Conservation (phyloP, 2,888 invertebrate genomes). For the Pilophorus perplexus region DNA sequence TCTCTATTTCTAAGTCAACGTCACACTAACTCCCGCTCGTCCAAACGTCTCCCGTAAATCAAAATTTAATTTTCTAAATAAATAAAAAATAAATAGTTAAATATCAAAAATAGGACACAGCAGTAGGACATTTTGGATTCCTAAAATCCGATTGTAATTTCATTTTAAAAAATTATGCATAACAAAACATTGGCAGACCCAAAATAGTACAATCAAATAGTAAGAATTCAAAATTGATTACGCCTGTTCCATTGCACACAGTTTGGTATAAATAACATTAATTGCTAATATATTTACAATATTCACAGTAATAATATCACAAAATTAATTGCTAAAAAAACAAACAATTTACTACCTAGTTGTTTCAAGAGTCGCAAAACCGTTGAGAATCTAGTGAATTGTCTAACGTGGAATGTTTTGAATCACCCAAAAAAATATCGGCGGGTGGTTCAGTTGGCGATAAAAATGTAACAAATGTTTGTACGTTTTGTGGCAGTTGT, state of each 20-base stretch:
- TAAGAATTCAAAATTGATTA: constrained; percentile 27
- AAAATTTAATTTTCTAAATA: no score
- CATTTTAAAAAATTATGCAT: neutral
- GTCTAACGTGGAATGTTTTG: no score
- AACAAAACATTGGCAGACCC: neutral
- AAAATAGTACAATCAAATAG: constrained; percentile 13
- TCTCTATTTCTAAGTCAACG: constrained; percentile 15
- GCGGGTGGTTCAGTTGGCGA: neutral
- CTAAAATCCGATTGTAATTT: constrained; percentile 27
- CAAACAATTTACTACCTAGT: neutral
- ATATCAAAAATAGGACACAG: no score
- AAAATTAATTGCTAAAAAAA: constrained; percentile 18
- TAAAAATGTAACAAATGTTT: neutral
- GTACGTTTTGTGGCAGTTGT: no score
- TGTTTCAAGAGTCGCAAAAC: constrained; percentile 8
- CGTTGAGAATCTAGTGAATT: no score
- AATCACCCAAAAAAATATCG: no score
- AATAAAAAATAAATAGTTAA: no score
- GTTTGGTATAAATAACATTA: constrained; percentile 38
- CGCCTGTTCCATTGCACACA: constrained; percentile 7
- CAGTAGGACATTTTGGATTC: constrained; percentile 25
- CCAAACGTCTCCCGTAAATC: no score
- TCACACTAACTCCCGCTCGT: neutral
- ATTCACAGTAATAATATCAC: constrained; percentile 35
- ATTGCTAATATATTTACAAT: constrained; percentile 25